phyloP scores from a whole-genome alignment of 1,140 invertebrate species.

The Choristoneura fumiferana region DNA sequence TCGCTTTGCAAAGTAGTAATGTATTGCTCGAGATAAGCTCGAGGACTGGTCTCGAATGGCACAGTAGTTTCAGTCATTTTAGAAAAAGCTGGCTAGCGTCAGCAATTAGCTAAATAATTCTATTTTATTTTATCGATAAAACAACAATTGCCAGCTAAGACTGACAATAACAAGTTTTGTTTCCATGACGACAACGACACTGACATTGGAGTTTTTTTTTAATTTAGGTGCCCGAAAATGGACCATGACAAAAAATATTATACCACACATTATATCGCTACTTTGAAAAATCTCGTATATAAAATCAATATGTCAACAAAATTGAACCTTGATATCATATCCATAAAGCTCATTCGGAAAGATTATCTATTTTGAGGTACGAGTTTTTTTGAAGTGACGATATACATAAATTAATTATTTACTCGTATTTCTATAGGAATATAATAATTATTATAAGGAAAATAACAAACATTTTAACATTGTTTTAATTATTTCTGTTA shows the following conservation, averaged over 20 bases:
- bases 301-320: no score
- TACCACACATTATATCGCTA: no score
- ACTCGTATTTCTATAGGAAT: no score
- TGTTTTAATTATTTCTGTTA: no score
- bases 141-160: constrained; percentile 15
- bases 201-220: constrained; percentile 11
- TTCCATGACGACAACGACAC: constrained; percentile 40
- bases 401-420: no score
- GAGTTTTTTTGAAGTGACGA: no score
- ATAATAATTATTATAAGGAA: no score
- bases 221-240: neutral
- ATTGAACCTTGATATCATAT: no score
- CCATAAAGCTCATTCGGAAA: no score
- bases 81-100: neutral
- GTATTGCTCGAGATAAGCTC: constrained; percentile 48
- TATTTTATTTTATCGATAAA: constrained; percentile 30
- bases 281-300: no score
- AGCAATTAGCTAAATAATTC: neutral
- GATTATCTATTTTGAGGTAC: no score
- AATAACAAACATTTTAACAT: no score
- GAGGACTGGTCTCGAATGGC: constrained; percentile 50
- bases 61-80: constrained; percentile 42
- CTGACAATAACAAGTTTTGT: constrained; percentile 37
- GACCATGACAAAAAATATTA: constrained; percentile 10
- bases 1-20: constrained; percentile 63